These are phyloP conservation scores for Gopherus evgoodei DNA, from an alignment of 2,113 vertebrate species.

Conservation along the genomic window DNA sequence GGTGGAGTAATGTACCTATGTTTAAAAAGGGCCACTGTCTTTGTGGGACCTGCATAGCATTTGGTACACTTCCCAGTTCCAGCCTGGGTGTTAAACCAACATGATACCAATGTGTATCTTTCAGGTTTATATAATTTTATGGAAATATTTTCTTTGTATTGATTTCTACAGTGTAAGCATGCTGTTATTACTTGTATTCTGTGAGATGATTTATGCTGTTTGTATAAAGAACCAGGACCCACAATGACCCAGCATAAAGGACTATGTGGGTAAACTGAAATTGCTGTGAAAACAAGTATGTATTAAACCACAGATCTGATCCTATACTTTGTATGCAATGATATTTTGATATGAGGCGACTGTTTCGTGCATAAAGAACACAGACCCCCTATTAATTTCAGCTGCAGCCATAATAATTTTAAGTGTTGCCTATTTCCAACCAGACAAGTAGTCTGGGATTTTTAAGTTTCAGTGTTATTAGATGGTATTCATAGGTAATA, in stretches of 20 bases:
- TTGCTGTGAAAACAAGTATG: background rate
- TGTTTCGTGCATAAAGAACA: background rate
- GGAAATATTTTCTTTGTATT: background rate
- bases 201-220: background rate
- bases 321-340: background rate
- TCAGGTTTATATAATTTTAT: background rate
- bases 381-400: background rate
- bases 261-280: background rate
- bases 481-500: background rate
- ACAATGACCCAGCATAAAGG: background rate
- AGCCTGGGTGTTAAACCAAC: background rate
- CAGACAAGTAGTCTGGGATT: background rate
- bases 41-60: background rate
- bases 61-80: background rate
- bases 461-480: background rate
- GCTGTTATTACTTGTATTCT: background rate
- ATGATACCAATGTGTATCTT: background rate
- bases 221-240: background rate
- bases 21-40: background rate
- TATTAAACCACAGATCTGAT: background rate
- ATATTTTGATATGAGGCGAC: background rate
- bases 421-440: background rate
- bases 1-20: background rate
- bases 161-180: background rate
- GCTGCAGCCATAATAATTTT: background rate